phyloP scores from a whole-genome alignment of 2,888 invertebrate species.

The Philonicus albiceps region DNA sequence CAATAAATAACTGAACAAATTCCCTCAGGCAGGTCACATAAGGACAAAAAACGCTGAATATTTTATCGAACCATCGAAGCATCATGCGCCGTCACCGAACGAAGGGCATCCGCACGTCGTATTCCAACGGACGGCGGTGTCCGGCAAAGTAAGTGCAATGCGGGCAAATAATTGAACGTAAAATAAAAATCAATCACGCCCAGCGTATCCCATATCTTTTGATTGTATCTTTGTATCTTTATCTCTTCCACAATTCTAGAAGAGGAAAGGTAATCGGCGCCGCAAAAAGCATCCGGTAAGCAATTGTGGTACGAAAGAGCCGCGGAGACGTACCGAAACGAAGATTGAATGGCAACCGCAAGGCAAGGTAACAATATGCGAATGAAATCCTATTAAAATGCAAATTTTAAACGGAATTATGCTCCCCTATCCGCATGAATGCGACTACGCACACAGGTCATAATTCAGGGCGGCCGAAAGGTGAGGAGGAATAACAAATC shows the following conservation, averaged over 20 bases:
- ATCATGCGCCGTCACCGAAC: conserved; percentile 59
- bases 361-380: conserved; percentile 58
- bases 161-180: not conserved
- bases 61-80: conserved; percentile 76
- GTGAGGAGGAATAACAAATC: conserved; percentile 54
- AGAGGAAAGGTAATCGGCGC: conserved; percentile 62
- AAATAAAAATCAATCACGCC: not conserved
- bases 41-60: conserved; percentile 73
- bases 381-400: conserved; percentile 51
- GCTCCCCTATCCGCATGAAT: conserved; percentile 44
- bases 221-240: not conserved
- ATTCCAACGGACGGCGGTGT: conserved; percentile 73
- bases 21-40: conserved; percentile 71
- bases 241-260: conserved; percentile 48
- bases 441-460: conserved; percentile 54
- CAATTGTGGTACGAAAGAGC: conserved; percentile 68
- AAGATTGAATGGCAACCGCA: conserved; percentile 71
- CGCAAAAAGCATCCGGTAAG: conserved; percentile 61
- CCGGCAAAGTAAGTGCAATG: conserved; percentile 55
- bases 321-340: conserved; percentile 65
- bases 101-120: conserved; percentile 73
- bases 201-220: not conserved
- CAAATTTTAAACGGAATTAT: conserved; percentile 51
- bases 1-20: not conserved
- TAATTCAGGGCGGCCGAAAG: conserved; percentile 62